These are phyloP conservation scores for Helicolenus hilgendorfi DNA, from an alignment of 2,797 vertebrate species.

Conservation along the genomic window DNA sequence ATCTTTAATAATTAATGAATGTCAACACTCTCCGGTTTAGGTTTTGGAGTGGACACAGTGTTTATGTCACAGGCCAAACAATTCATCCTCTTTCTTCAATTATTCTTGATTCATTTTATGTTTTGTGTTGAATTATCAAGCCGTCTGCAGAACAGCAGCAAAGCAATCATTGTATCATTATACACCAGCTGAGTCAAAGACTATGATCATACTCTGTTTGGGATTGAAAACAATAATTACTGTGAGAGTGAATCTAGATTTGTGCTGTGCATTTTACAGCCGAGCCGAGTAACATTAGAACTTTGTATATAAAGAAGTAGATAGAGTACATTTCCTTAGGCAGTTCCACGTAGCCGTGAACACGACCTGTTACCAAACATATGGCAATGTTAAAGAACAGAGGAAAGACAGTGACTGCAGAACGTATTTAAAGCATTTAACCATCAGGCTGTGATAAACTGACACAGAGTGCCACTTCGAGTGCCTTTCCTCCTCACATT, in stretches of 20 bases:
- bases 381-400: conserved; percentile 30
- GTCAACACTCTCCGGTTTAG: conserved; percentile 22
- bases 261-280: conserved; percentile 7
- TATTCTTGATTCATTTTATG: conserved; percentile 33
- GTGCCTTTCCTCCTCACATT: not conserved
- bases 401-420: conserved; percentile 4
- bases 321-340: conserved; percentile 10
- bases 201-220: conserved; percentile 42
- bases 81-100: conserved; percentile 20
- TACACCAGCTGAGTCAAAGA: conserved; percentile 53
- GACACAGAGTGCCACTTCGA: not conserved
- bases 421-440: conserved; percentile 1
- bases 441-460: conserved; percentile 1
- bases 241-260: conserved; percentile 17
- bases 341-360: conserved; percentile 6
- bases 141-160: conserved; percentile 17
- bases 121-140: conserved; percentile 52
- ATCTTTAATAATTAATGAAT: conserved; percentile 50
- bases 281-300: conserved; percentile 25
- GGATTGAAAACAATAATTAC: conserved; percentile 72
- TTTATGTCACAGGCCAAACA: conserved; percentile 46
- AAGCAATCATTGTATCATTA: conserved; percentile 50
- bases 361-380: conserved; percentile 38
- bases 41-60: conserved; percentile 28
- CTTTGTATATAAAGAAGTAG: conserved; percentile 10